Evolutionary conservation across 2,888 invertebrate species (phyloP).

Genomic region (Andrena marginata): DNA sequence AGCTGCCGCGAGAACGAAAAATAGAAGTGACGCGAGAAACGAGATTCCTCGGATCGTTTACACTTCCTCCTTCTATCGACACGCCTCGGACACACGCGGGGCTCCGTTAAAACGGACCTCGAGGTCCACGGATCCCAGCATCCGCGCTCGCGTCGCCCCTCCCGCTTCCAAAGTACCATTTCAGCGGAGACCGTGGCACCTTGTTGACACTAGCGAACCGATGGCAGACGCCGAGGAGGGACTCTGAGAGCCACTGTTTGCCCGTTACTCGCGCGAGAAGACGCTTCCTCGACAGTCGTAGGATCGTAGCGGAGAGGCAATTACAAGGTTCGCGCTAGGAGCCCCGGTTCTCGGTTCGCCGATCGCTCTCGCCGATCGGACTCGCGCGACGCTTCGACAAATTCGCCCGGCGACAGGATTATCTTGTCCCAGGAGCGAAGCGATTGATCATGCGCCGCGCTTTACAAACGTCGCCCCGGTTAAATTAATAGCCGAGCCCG

Average conservation of each 20-base stretch:
- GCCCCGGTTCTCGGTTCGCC: conserved; percentile 25
- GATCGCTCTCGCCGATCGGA: conserved; percentile 30
- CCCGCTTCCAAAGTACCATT: no score
- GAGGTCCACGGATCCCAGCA: not conserved
- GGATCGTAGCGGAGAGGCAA: conserved; percentile 52
- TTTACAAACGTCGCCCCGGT: not conserved
- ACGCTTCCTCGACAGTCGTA: conserved; percentile 47
- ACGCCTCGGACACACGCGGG: conserved; percentile 7
- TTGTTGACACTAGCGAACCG: no score
- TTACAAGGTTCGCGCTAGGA: conserved; percentile 51
- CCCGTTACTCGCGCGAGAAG: conserved; percentile 58
- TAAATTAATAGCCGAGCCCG: conserved; percentile 7
- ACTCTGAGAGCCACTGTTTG: conserved; percentile 51
- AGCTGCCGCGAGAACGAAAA: conserved; percentile 44
- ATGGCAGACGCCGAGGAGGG: conserved; percentile 6
- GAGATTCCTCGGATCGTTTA: conserved; percentile 62
- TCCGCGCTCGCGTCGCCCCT: no score
- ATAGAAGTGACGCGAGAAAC: conserved; percentile 53
- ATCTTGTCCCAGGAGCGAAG: conserved; percentile 7
- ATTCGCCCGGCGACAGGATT: conserved; percentile 22
- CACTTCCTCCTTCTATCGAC: conserved; percentile 59
- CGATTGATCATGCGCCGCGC: not conserved
- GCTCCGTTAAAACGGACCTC: conserved; percentile 56
- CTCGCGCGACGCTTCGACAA: conserved; percentile 40
- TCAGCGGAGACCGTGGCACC: no score